Percentiles rank a stretch among this genome's conserved stretches.
Conservation (phyloP, 1,140 invertebrate genomes). For the Drosophila bifasciata region DNA sequence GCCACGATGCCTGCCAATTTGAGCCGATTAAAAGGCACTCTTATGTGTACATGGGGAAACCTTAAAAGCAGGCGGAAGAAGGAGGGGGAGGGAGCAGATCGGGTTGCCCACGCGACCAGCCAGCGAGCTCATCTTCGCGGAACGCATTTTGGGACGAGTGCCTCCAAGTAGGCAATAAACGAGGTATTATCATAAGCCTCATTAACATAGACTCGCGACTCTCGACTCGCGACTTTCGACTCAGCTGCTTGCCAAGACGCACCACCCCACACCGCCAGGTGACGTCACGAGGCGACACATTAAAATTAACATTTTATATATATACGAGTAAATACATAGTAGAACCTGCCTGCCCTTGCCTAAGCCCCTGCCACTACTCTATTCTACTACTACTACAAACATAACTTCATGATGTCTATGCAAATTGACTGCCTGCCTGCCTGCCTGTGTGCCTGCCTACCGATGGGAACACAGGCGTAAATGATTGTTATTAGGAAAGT, state of each 20-base stretch:
- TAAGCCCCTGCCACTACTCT: constrained; percentile 4
- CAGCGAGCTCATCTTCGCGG: not conserved
- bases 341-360: not conserved
- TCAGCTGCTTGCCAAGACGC: not conserved
- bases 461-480: constrained; percentile 43
- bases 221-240: not conserved
- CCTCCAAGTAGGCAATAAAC: constrained; percentile 15
- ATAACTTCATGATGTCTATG: constrained; percentile 16
- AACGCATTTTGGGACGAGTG: too few relatives aligned
- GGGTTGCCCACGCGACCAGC: constrained; percentile 15
- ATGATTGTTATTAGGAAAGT: constrained; percentile 51
- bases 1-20: constrained; percentile 27
- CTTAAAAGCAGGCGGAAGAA: not conserved
- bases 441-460: constrained; percentile 29
- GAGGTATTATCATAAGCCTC: constrained; percentile 39
- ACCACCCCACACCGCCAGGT: not conserved
- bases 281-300: constrained; percentile 28
- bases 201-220: constrained; percentile 33
- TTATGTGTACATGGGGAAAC: constrained; percentile 18
- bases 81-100: too few relatives aligned
- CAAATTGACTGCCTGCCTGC: constrained; percentile 43
- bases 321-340: not conserved
- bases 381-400: too few relatives aligned
- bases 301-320: constrained; percentile 30
- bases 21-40: constrained; percentile 45